Base-by-base conservation (phyloP, 2,888 invertebrate genomes). In the Homarus gammarus region DNA sequence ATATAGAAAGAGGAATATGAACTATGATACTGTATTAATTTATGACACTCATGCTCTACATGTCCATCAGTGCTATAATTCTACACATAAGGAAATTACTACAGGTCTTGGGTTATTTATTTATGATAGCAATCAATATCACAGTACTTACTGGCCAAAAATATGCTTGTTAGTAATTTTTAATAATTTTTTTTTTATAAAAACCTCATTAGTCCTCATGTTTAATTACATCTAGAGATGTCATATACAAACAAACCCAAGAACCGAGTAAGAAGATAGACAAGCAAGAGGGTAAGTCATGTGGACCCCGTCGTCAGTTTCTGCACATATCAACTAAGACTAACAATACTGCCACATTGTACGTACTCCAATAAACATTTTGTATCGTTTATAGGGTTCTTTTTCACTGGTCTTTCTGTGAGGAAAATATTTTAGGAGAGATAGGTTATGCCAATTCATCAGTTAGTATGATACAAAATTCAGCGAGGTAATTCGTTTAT, bases 201-300 rank as follows among this genome's bases (percentile, higher is more conserved):
- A n/a, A n/a, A n/a, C n/a, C n/a, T n/a, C n/a, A n/a, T n/a, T n/a
- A n/a, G n/a, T n/a, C n/a, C n/a, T n/a, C n/a, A n/a, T n/a, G n/a
- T n/a, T n/a, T n/a, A n/a, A n/a, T n/a, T n/a, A n/a, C n/a, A n/a
- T n/a, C n/a, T n/a, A n/a, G n/a, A n/a, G n/a, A n/a, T n/a, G n/a
- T n/a, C n/a, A n/a, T n/a, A n/a, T n/a, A n/a, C n/a, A n/a, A n/a
- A n/a, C n/a, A n/a, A 12, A 56, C 56, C 56, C 56, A 56, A 18
- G 56, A 56, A 12, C 5, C 22, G 56, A 56, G 56, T 18, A 49
- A 0, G 12, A 56, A 22, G 56, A 56, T 22, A 56, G 56, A 56
- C 56, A 64, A 64, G 64, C 31, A 27, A 64, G 64, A 64, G 27
- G 64, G 64, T 22, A 56, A 56, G 64, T 64, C 64, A 27, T 64